phyloP scores from a whole-genome alignment of 2,888 invertebrate genomes.

The Argynnis bischoffii region DNA sequence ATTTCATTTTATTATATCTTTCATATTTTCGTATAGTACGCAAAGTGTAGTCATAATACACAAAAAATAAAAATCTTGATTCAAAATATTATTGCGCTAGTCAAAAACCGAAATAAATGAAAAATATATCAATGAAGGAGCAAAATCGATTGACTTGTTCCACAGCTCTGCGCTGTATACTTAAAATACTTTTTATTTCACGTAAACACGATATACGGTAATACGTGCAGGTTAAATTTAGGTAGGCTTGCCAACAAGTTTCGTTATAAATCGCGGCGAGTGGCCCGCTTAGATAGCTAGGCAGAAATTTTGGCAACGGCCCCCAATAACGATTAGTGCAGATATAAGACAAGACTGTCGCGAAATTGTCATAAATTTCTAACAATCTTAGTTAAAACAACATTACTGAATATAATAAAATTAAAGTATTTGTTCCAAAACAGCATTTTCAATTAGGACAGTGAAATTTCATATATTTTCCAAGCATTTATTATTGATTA shows the following conservation, averaged over 20 bases:
- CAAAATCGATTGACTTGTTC: constrained; percentile 25
- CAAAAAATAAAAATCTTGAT: too few species aligned
- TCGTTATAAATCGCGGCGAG: constrained; percentile 58
- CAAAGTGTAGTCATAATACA: too few species aligned
- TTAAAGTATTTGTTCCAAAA: too few species aligned
- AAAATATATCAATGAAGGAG: constrained; percentile 23
- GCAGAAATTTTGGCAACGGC: constrained; percentile 51
- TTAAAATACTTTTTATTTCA: constrained; percentile 45
- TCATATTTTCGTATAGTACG: too few species aligned
- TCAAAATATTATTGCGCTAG: too few species aligned
- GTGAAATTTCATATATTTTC: too few species aligned
- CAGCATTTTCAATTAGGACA: too few species aligned
- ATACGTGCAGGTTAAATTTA: constrained; percentile 46
- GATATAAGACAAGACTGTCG: constrained; percentile 25
- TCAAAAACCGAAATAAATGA: constrained; percentile 1
- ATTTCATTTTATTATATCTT: too few species aligned
- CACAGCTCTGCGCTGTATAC: constrained; percentile 34
- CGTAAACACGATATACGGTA: constrained; percentile 47
- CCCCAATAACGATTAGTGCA: constrained; percentile 40
- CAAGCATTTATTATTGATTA: too few species aligned
- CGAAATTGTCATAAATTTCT: background rate
- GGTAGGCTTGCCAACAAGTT: constrained; percentile 61
- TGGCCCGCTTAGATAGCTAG: constrained; percentile 51
- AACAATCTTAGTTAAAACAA: too few species aligned
- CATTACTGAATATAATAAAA: too few species aligned